Conservation (phyloP, 1,140 invertebrate genomes). For the Pectinophora gossypiella region DNA sequence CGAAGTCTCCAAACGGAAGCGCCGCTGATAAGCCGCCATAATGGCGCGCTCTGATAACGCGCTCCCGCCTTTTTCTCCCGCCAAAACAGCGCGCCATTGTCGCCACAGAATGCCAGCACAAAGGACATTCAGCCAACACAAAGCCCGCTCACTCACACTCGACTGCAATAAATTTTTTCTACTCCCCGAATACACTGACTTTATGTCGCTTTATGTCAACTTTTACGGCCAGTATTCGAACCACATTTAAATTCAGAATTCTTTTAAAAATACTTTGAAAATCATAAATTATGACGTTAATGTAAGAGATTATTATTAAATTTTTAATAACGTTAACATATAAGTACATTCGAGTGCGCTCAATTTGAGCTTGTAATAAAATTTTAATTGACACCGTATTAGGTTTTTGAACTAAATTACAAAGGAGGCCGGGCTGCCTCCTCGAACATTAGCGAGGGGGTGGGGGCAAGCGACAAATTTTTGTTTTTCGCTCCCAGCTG, state of each 20-base stretch:
- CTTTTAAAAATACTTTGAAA: too few species aligned
- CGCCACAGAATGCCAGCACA: constrained; percentile 53
- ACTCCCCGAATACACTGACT: constrained; percentile 12
- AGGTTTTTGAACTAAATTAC: constrained; percentile 67
- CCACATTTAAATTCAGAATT: neutral
- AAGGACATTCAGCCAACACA: constrained; percentile 31
- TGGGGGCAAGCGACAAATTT: constrained; percentile 57
- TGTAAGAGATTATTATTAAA: constrained; percentile 39
- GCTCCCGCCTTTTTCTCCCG: constrained; percentile 71
- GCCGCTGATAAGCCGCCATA: constrained; percentile 70
- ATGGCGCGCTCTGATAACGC: constrained; percentile 69
- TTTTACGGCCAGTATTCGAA: neutral
- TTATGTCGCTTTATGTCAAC: constrained; percentile 16
- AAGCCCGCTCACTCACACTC: constrained; percentile 26
- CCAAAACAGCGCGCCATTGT: constrained; percentile 61
- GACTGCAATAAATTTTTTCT: constrained; percentile 33
- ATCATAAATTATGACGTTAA: neutral
- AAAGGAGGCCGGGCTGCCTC: constrained; percentile 60
- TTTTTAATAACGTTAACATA: constrained; percentile 44
- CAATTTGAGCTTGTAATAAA: constrained; percentile 59
- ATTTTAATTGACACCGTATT: constrained; percentile 72
- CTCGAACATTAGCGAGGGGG: constrained; percentile 60
- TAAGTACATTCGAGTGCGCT: constrained; percentile 43
- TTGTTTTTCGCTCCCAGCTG: constrained; percentile 62
- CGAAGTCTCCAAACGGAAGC: constrained; percentile 59